Evolutionary conservation across 2,888 invertebrate species (phyloP), one percentile per base, ranked within the genome.

Genomic region (Drosophila falleni): DNA sequence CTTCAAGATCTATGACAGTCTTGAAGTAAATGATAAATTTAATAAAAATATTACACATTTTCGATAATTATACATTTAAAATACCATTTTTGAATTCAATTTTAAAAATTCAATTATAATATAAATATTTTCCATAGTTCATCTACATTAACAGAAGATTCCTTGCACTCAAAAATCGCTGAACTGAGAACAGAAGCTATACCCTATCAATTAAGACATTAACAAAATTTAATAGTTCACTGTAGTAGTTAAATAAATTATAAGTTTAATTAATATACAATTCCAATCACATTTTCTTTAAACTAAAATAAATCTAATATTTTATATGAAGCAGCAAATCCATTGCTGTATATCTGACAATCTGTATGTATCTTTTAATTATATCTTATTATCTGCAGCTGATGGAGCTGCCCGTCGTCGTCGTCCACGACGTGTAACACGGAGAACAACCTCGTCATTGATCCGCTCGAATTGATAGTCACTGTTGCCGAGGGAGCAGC

Each of bases 381-480:
- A 55, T 50, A 13, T 10, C 16, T 54, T 15, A 23, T n/a, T 5
- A 35, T 10, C n/a, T 9, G 19, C 9, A 33, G 16, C 15, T 33
- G 62, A 8, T 50, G 37, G 16, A 15, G 59, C 9, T 60, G 33
- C 15, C 9, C 42, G 33, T 31, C 64, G 68, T 5, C 67, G 68
- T 23, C 80, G 62, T 19, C 13, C 56, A 31, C 79, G 83, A 3
- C 86, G 72, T 3, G 67, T 90, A n/a, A 92, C 90, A 31, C 89
- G 89, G 29, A 92, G 73, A 33, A 91, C 82, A 0, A 91, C 78
- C 35, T 90, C 80, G 67, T 90, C 87, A 4, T 91, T 87, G 10
- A 90, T 65, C 15, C 79, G 80, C 65, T 92, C 92, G 47, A 90
- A 90, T 47, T 90, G 89, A 80, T 92, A 92, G 23, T 91, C 84